phyloP scores from a whole-genome alignment of 2,888 invertebrate species.

The Bursaphelenchus okinawaensis region DNA sequence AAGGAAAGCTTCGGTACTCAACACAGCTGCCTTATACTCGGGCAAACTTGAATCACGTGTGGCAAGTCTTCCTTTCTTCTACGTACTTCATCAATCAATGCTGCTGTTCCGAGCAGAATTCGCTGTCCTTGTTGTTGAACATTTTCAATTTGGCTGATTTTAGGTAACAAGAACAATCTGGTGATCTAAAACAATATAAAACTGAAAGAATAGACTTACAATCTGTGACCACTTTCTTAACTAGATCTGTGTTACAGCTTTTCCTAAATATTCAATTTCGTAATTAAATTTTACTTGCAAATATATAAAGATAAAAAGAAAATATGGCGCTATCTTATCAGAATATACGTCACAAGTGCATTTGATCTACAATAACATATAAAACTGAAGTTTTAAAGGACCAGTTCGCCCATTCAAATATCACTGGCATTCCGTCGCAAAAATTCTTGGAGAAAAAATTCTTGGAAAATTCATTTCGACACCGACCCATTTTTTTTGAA shows the following conservation, averaged over 20 bases:
- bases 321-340: too few species aligned
- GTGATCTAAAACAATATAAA: neutral
- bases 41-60: constrained; percentile 6
- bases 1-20: constrained; percentile 42
- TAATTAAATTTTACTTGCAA: too few species aligned
- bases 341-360: too few species aligned
- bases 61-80: neutral
- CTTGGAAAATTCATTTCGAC: too few species aligned
- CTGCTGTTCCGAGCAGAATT: constrained; percentile 5
- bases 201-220: neutral
- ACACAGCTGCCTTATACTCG: constrained; percentile 32
- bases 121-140: neutral
- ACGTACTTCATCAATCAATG: constrained; percentile 8
- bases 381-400: too few species aligned
- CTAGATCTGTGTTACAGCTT: neutral
- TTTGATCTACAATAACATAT: too few species aligned
- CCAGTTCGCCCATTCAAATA: too few species aligned
- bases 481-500: too few species aligned
- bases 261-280: too few species aligned
- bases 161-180: constrained; percentile 8
- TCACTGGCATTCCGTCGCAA: too few species aligned
- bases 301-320: too few species aligned
- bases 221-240: neutral
- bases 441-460: too few species aligned
- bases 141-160: neutral